phyloP scores from a whole-genome alignment of 2,888 invertebrate genomes.

The Stenotaenia linearis region DNA sequence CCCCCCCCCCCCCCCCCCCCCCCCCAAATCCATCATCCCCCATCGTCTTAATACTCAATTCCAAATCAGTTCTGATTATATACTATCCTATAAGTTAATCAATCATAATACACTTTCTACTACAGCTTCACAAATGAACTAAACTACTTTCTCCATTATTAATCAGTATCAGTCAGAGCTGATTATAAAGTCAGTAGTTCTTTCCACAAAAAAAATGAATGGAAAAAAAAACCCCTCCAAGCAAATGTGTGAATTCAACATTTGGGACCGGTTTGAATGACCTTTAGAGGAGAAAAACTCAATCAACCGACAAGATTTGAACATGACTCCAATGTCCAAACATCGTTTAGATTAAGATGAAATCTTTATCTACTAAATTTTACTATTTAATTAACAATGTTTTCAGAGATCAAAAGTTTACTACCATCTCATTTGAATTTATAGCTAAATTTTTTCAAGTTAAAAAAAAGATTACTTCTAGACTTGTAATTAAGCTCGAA shows the following conservation, averaged over 20 bases:
- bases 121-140: too few species aligned
- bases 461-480: background rate
- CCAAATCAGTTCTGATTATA: too few species aligned
- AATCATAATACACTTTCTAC: too few species aligned
- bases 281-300: slow-evolving; percentile 3
- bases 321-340: slow-evolving; percentile 1
- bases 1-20: too few species aligned
- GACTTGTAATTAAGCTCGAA: background rate
- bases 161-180: background rate
- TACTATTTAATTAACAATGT: background rate
- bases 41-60: too few species aligned
- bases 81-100: too few species aligned
- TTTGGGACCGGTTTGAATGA: background rate
- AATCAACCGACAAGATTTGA: background rate
- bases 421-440: background rate
- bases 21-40: too few species aligned
- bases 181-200: background rate
- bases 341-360: background rate
- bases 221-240: background rate
- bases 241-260: background rate
- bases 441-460: background rate
- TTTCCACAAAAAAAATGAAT: background rate
- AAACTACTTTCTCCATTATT: too few species aligned
- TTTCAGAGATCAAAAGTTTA: too few species aligned
- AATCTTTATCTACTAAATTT: background rate